phyloP scores from a whole-genome alignment of 2,888 invertebrate species.

The Pteria penguin region DNA sequence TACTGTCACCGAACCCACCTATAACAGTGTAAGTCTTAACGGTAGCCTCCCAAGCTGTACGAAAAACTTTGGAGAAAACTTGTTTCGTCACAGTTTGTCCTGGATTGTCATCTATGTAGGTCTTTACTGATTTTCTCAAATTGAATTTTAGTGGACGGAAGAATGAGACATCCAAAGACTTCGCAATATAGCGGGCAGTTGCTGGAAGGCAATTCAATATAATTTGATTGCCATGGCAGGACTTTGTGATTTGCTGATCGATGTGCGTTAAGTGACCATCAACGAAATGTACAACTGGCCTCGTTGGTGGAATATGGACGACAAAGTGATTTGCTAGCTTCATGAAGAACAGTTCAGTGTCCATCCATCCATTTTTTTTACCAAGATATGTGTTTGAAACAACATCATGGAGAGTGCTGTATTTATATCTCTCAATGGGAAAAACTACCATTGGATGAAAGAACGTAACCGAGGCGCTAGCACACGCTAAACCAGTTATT shows the following conservation, averaged over 20 bases:
- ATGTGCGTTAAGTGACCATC: constrained; percentile 18
- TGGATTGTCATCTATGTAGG: not conserved
- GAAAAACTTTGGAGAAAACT: constrained; percentile 8
- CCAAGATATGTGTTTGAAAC: not conserved
- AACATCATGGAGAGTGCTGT: not conserved
- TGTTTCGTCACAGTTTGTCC: not conserved
- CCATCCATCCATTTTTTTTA: constrained; percentile 13
- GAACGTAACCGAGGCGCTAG: not conserved
- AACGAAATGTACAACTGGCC: constrained; percentile 7
- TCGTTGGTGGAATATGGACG: not conserved
- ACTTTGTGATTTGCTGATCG: not conserved
- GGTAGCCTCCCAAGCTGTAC: not conserved
- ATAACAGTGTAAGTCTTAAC: not conserved
- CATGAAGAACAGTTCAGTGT: not conserved
- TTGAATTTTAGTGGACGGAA: not conserved
- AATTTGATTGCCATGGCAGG: not conserved
- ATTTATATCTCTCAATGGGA: no score
- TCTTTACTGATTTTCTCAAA: constrained; percentile 1
- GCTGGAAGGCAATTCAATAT: constrained; percentile 1
- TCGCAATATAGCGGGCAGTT: not conserved
- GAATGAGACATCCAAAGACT: constrained; percentile 2
- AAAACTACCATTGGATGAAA: not conserved
- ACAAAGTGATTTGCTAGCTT: not conserved
- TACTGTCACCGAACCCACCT: not conserved
- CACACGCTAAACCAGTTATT: not conserved